phyloP scores from a whole-genome alignment of 2,797 vertebrate genomes.

The Darevskia nairensis region DNA sequence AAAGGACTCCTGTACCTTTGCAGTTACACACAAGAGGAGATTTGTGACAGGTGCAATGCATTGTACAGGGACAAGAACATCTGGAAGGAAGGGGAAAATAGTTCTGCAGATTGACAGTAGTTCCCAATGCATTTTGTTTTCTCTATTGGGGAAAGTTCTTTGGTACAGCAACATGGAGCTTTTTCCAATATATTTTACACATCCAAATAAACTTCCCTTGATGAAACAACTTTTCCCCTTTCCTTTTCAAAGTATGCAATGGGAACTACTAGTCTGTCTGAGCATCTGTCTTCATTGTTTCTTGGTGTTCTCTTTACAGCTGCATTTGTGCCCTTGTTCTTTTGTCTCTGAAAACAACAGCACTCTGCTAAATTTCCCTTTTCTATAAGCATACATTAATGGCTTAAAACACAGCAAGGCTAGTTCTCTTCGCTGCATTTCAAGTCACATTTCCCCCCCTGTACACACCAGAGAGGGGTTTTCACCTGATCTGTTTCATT shows the following conservation, averaged over 20 bases:
- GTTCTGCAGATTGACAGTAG: background rate
- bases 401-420: too few species aligned
- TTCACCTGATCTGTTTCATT: too few species aligned
- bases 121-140: background rate
- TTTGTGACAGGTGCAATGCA: background rate
- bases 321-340: background rate
- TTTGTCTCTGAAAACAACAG: background rate
- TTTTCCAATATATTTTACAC: background rate
- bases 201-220: background rate
- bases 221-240: background rate
- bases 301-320: background rate
- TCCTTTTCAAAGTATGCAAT: background rate
- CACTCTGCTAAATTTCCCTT: background rate
- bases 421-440: too few species aligned
- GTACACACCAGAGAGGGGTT: too few species aligned
- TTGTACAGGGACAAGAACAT: background rate
- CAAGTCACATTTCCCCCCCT: too few species aligned
- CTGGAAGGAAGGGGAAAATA: background rate
- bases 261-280: background rate
- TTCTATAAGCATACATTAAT: background rate
- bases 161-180: background rate
- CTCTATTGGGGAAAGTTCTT: background rate
- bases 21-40: background rate
- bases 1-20: background rate
- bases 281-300: background rate